Percentiles rank a stretch among this genome's conserved stretches.
Evolutionary conservation across 2,113 vertebrate genomes (phyloP).

Genomic region (Channa maculata): DNA sequence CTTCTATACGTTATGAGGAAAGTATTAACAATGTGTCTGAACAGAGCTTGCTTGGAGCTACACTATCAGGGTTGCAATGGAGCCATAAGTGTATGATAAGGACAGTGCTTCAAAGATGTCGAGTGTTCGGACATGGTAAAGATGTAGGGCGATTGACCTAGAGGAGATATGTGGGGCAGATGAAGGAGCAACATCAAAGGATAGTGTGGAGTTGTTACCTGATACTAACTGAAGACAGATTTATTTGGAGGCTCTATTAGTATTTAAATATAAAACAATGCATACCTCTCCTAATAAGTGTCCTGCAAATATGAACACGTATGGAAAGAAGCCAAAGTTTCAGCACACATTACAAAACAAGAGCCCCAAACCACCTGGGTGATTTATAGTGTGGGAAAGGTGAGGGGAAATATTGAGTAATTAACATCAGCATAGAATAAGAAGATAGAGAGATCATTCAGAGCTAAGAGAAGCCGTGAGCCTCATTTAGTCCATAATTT

Average conservation of each 20-base stretch:
- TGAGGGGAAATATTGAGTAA: neutral
- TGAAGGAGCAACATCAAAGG: neutral
- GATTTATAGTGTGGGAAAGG: neutral
- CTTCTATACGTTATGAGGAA: neutral
- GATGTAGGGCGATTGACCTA: neutral
- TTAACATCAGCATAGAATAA: neutral
- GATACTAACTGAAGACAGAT: neutral
- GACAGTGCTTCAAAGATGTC: conserved; percentile 18
- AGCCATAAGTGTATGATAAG: conserved; percentile 16
- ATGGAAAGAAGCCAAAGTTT: neutral
- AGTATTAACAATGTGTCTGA: neutral
- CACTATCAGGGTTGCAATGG: neutral
- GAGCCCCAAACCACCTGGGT: neutral
- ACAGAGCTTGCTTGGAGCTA: neutral
- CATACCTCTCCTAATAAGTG: neutral
- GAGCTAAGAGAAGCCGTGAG: neutral
- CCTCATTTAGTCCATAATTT: neutral
- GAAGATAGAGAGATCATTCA: neutral
- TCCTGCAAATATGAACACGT: neutral
- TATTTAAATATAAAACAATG: neutral
- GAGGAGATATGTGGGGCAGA: neutral
- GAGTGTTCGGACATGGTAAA: conserved; percentile 11
- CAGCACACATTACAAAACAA: too few species aligned
- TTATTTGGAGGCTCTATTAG: neutral
- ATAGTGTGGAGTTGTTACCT: neutral